These are phyloP conservation scores for Brachionus asplanchnoidis DNA, from an alignment of 1,140 invertebrate species.

Conservation along the genomic window DNA sequence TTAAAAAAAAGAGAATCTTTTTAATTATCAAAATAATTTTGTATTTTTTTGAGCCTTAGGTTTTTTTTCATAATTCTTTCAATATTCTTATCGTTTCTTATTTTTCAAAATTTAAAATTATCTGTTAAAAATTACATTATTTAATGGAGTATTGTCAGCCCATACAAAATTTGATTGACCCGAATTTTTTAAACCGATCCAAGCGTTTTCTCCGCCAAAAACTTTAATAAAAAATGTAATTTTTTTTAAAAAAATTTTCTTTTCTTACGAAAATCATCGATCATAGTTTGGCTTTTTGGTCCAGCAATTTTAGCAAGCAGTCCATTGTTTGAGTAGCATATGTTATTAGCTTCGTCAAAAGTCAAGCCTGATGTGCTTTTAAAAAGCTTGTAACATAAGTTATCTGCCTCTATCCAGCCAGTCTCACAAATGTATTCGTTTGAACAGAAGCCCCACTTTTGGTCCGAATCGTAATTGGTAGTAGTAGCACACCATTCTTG, in stretches of 20 bases:
- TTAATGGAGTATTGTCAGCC: not conserved
- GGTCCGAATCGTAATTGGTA: slow-evolving; percentile 43
- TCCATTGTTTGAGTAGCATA: not conserved
- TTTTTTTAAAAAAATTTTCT: not conserved
- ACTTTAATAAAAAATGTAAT: not conserved
- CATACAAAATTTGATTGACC: not conserved
- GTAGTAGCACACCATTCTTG: slow-evolving; percentile 43
- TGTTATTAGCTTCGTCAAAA: not conserved
- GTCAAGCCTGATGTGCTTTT: not conserved
- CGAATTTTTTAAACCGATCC: not conserved
- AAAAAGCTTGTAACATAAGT: not conserved
- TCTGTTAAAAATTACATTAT: not conserved
- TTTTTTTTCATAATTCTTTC: no score
- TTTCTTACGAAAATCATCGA: not conserved
- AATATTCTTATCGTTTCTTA: no score
- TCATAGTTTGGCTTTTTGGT: not conserved
- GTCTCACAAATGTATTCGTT: not conserved
- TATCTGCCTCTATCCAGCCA: not conserved
- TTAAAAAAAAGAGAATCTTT: no score
- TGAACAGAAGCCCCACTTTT: slow-evolving; percentile 43
- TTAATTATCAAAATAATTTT: no score
- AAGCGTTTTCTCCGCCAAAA: not conserved
- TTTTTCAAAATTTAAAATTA: no score
- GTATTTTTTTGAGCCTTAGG: no score
- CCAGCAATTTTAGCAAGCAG: not conserved